phyloP scores from a whole-genome alignment of 2,113 vertebrate species.

The Trogon surrucura region DNA sequence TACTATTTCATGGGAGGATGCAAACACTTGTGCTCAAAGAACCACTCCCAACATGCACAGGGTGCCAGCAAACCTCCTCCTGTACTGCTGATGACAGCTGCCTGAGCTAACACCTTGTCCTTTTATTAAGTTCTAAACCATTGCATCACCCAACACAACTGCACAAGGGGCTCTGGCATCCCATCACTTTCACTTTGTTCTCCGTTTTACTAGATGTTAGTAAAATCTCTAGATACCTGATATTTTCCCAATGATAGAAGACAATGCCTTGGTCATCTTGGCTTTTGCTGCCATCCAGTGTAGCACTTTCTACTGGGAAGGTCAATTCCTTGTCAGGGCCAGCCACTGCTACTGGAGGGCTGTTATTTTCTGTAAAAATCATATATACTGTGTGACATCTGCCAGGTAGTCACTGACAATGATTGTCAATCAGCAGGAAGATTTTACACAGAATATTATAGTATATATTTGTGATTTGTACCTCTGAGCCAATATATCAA shows the following conservation, averaged over 20 bases:
- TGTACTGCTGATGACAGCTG: background rate
- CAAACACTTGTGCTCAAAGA: background rate
- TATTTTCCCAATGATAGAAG: slow-evolving; percentile 81
- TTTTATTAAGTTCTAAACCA: background rate
- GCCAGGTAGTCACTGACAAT: background rate
- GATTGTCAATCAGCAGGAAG: background rate
- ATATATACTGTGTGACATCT: background rate
- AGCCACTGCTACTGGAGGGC: slow-evolving; percentile 80
- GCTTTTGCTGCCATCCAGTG: slow-evolving; percentile 84
- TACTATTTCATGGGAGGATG: background rate
- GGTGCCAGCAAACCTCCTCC: background rate
- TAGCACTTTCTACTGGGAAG: slow-evolving; percentile 78
- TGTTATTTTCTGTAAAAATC: slow-evolving; percentile 74
- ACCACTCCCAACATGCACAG: background rate
- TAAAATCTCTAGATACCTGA: slow-evolving; percentile 75
- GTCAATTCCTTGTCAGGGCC: slow-evolving; percentile 84
- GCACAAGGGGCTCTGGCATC: background rate
- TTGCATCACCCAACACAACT: background rate
- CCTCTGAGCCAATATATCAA: background rate
- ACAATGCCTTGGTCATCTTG: slow-evolving; percentile 81
- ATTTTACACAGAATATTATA: background rate
- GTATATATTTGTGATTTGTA: background rate
- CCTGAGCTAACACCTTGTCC: background rate
- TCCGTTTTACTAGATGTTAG: background rate
- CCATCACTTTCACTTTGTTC: background rate